A percentile compares a stretch with the other conserved stretches of the same genome.
Evolutionary conservation across 2,888 invertebrate species (phyloP).

Genomic region (Adineta ricciae): DNA sequence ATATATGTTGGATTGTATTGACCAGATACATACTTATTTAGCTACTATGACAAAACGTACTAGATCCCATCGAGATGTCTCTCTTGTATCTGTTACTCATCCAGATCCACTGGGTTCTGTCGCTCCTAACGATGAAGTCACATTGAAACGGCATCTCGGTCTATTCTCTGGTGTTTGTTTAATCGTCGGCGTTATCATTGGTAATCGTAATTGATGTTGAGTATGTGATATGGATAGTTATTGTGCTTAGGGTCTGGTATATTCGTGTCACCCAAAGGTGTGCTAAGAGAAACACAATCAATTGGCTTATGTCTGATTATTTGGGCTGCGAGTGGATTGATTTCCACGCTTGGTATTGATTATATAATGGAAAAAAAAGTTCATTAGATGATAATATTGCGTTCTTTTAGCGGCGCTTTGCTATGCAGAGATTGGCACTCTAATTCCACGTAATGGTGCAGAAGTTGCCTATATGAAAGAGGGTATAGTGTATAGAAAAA

Average conservation of each 20-base stretch:
- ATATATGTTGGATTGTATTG: too few relatives aligned
- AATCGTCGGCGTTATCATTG: neutral
- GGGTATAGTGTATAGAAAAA: neutral
- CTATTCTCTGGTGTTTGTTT: neutral
- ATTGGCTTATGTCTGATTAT: slow-evolving; percentile 85
- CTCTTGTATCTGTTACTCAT: too few relatives aligned
- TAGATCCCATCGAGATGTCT: too few relatives aligned
- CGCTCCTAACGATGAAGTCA: neutral
- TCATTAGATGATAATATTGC: neutral
- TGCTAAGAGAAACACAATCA: slow-evolving; percentile 71
- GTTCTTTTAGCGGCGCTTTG: slow-evolving; percentile 60
- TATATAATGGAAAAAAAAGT: neutral
- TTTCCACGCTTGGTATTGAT: slow-evolving; percentile 72
- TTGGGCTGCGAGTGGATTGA: slow-evolving; percentile 83
- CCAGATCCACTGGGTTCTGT: too few relatives aligned
- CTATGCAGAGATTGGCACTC: slow-evolving; percentile 70
- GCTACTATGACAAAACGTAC: too few relatives aligned
- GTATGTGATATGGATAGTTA: neutral
- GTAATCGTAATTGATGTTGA: neutral
- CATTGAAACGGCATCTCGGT: neutral
- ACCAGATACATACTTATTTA: too few relatives aligned
- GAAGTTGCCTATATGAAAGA: slow-evolving; percentile 61
- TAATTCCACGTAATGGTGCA: slow-evolving; percentile 68
- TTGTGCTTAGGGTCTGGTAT: slow-evolving; percentile 75
- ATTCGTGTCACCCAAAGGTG: slow-evolving; percentile 91